phyloP scores from a whole-genome alignment of 2,113 vertebrate genomes.

The Jaculus jaculus region DNA sequence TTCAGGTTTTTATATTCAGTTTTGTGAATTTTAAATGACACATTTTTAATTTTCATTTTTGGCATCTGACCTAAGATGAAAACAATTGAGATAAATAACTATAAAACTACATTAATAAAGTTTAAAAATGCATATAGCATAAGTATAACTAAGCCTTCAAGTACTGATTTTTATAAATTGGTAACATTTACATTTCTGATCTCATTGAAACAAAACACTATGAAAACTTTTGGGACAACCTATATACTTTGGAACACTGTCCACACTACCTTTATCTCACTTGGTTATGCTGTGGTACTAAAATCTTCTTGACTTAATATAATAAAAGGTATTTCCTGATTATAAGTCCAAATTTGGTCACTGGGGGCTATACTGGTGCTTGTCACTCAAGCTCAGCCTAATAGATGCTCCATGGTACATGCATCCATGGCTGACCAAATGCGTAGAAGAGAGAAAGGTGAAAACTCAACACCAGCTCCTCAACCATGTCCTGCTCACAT shows the following conservation, averaged over 20 bases:
- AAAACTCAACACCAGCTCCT: slow-evolving; percentile 4
- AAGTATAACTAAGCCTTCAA: background rate
- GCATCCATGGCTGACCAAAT: background rate
- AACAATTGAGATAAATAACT: background rate
- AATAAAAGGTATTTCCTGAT: background rate
- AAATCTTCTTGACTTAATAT: background rate
- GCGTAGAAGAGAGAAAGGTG: background rate
- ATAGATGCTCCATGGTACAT: background rate
- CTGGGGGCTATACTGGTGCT: background rate
- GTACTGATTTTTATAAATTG: background rate
- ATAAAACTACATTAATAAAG: background rate
- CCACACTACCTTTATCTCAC: background rate
- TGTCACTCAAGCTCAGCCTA: background rate
- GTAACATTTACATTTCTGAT: slow-evolving; percentile 5
- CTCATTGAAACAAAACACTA: background rate
- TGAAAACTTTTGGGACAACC: background rate
- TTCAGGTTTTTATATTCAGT: background rate
- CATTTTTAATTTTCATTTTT: background rate
- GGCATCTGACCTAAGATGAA: background rate
- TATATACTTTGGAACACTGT: background rate
- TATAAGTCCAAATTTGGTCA: background rate
- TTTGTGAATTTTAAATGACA: slow-evolving; percentile 23
- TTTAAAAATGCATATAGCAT: background rate
- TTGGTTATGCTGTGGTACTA: background rate
- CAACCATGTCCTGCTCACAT: background rate